Percentiles rank a stretch among this genome's conserved stretches.
Conservation (phyloP, 2,888 invertebrate species). For the Alloscopus bannaensis region DNA sequence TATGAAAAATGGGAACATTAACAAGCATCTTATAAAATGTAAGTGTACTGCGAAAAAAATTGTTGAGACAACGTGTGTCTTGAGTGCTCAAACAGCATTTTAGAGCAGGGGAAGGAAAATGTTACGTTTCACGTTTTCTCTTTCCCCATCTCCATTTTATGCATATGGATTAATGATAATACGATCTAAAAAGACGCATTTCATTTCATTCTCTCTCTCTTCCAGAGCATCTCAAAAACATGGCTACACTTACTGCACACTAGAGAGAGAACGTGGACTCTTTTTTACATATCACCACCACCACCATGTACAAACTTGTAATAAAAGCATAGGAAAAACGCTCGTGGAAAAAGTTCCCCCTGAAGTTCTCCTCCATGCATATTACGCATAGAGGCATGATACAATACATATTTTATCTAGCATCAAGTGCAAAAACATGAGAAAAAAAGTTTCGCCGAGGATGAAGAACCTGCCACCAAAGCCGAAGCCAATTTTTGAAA, state of each 20-base stretch:
- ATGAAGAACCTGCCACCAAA: constrained; percentile 43
- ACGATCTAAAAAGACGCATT: constrained; percentile 46
- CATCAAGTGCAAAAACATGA: constrained; percentile 36
- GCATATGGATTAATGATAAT: constrained; percentile 46
- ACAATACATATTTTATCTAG: not conserved
- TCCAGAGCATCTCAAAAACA: constrained; percentile 29
- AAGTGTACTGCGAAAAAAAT: no score
- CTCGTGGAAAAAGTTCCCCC: no score
- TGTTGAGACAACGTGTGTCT: no score
- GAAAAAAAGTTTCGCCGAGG: constrained; percentile 29
- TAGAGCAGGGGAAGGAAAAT: constrained; percentile 1
- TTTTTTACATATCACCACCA: constrained; percentile 2
- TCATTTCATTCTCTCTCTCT: constrained; percentile 40
- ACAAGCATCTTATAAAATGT: no score
- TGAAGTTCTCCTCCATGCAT: no score
- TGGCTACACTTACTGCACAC: not conserved
- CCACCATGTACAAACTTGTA: not conserved
- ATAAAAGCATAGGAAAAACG: no score
- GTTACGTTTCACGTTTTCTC: constrained; percentile 15
- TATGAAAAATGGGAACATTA: no score
- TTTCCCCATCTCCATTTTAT: constrained; percentile 40
- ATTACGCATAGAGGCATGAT: no score
- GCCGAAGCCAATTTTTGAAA: constrained; percentile 34
- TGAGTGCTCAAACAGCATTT: no score
- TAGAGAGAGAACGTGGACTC: no score